Evolutionary conservation across 2,797 vertebrate genomes (phyloP), one percentile per base, ranked within the genome.

Genomic region (Morus bassanus): DNA sequence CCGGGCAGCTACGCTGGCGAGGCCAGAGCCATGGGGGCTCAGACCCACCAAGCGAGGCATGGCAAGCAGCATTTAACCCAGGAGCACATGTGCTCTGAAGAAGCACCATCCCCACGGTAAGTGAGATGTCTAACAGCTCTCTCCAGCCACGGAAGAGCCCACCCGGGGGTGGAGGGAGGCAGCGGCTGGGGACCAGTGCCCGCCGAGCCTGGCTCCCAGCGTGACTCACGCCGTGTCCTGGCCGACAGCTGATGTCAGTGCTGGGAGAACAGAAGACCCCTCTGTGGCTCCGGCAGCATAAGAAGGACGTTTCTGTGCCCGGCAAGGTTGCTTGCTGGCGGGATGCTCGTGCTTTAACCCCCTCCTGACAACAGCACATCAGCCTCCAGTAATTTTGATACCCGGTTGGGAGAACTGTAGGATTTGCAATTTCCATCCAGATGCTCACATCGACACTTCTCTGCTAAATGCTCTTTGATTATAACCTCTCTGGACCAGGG

Each of bases 221-320:
- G 1, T 83, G 96, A 92, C 81, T 96, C 95, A 85, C 4, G 18
- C 43, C 18, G 17, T 18, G 39, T 72, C 77, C 92, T 4, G 10
- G 86, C 78, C 12, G 3, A 41, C 0, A 5, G 83, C 89, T 98
- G 97, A 97, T 82, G 93, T 95, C 92, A 97, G 72, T 3, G 51
- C 64, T 88, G 7, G 0, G 37, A 53, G 77, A 89, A 96, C 89
- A 96, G 69, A 91, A 83, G 90, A 68, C 74, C 53, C 80, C 82
- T 92, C 77, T 95, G 93, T 95, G 92, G 31, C 85, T 85, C 64
- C 24, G 1, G 88, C 85, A 54, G 69, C 63, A 59, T 2, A 41
- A 79, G 88, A 31, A 81, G 67, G 91, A 94, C 75, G 91, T 45
- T 75, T 45, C 87, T 8, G 92, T 88, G 87, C 91, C 85, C 73